A percentile compares a stretch with the other conserved stretches of the same genome.
phyloP scores from a whole-genome alignment of 2,113 vertebrate genomes.

The Cygnus atratus region DNA sequence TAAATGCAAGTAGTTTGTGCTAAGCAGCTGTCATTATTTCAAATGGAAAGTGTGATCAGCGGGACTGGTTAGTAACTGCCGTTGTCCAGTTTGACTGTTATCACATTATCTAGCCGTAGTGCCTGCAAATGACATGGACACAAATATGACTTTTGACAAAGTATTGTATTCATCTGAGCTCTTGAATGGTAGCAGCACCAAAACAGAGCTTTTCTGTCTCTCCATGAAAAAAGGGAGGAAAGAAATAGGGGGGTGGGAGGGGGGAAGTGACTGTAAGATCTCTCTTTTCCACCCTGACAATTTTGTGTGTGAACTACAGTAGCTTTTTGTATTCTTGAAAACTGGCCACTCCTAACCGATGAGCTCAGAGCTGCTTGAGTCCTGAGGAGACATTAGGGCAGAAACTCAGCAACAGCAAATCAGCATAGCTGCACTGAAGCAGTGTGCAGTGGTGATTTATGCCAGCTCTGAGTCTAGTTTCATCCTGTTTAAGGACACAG shows the following conservation, averaged over 20 bases:
- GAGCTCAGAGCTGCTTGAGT: conserved; percentile 38
- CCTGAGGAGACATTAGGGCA: conserved; percentile 1
- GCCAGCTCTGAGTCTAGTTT: neutral
- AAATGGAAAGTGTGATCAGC: neutral
- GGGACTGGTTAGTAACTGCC: neutral
- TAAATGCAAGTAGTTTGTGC: neutral
- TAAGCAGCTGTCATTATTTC: neutral
- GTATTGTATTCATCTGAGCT: neutral
- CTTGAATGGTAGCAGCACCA: neutral
- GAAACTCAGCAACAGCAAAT: neutral
- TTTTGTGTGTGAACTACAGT: neutral
- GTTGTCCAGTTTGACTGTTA: neutral
- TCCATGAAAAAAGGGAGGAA: neutral
- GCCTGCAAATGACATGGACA: neutral
- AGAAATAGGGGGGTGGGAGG: accelerated
- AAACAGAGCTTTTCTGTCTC: neutral
- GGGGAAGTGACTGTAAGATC: neutral
- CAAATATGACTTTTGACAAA: neutral
- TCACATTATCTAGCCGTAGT: neutral
- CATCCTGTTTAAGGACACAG: neutral
- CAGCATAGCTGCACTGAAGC: neutral
- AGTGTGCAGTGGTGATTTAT: neutral
- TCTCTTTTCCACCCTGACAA: neutral
- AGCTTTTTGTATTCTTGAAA: conserved; percentile 25
- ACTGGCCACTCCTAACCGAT: neutral